phyloP scores from a whole-genome alignment of 2,113 vertebrate genomes.

The Nycticorax nycticorax region DNA sequence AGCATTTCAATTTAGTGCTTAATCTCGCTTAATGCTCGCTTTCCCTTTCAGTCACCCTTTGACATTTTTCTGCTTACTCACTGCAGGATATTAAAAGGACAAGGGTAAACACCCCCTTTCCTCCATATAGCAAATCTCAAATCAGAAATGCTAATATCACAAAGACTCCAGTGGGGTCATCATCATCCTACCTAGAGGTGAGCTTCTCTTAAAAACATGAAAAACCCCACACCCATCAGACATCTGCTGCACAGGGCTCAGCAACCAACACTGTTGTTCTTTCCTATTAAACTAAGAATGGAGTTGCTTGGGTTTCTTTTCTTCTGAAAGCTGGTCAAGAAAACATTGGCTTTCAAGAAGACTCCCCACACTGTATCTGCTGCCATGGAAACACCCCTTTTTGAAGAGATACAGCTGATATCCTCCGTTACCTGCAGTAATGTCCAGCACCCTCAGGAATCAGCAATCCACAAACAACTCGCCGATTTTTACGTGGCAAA shows the following conservation, averaged over 20 bases:
- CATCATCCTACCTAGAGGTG: not conserved
- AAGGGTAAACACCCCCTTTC: not conserved
- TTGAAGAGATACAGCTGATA: not conserved
- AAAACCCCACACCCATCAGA: not conserved
- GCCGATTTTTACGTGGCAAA: not conserved
- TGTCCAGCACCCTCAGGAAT: not conserved
- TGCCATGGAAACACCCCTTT: constrained; percentile 38
- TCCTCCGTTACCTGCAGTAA: not conserved
- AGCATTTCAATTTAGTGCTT: constrained; percentile 19
- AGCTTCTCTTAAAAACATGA: not conserved
- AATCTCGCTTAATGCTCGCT: constrained; percentile 26
- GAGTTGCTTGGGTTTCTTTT: not conserved
- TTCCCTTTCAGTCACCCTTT: constrained; percentile 40
- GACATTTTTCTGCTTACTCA: constrained; percentile 49
- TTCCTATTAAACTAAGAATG: not conserved
- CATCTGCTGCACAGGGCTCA: not conserved
- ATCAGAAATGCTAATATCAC: not conserved
- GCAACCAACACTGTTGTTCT: fast-evolving
- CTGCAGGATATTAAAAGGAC: constrained; percentile 23
- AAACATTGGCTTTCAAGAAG: not conserved
- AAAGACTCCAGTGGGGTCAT: not conserved
- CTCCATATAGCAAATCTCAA: not conserved
- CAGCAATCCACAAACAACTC: not conserved
- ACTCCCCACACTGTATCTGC: not conserved
- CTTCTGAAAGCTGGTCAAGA: not conserved